Evolutionary conservation across 2,888 invertebrate genomes (phyloP).

Genomic region (Oligia fasciuncula): DNA sequence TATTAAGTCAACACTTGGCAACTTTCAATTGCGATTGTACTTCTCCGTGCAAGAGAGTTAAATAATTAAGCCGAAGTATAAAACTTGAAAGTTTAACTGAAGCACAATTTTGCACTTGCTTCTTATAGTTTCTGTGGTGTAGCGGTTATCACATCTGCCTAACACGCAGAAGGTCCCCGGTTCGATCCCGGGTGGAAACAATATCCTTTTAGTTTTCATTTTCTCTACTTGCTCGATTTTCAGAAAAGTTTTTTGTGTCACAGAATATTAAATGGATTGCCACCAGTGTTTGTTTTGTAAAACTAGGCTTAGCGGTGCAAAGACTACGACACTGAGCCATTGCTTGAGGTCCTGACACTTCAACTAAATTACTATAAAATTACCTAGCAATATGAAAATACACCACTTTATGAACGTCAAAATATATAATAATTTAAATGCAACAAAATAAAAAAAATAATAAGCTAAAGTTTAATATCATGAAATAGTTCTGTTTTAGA

Average conservation of each 20-base stretch:
- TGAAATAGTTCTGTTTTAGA: no score
- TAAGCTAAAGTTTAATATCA: no score
- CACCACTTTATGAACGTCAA: no score
- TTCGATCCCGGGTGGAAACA: slow-evolving; percentile 97
- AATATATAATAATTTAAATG: no score
- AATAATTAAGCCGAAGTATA: no score
- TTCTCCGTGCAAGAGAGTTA: no score
- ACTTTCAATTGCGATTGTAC: no score
- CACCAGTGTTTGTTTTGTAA: not conserved
- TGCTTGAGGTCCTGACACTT: not conserved
- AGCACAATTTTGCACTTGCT: not conserved
- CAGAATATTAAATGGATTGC: not conserved
- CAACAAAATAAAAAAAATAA: no score
- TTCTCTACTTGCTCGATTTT: not conserved
- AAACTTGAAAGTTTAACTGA: not conserved
- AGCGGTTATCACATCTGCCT: slow-evolving; percentile 98
- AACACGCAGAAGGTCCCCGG: slow-evolving; percentile 97
- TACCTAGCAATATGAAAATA: no score
- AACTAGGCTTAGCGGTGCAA: not conserved
- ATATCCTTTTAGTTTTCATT: not conserved
- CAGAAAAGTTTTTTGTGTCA: not conserved
- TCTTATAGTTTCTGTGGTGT: slow-evolving; percentile 93
- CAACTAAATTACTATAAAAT: not conserved
- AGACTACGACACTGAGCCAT: not conserved
- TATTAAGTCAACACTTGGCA: no score